phyloP scores from a whole-genome alignment of 2,888 invertebrate genomes.

The Oegoconia quadripuncta region DNA sequence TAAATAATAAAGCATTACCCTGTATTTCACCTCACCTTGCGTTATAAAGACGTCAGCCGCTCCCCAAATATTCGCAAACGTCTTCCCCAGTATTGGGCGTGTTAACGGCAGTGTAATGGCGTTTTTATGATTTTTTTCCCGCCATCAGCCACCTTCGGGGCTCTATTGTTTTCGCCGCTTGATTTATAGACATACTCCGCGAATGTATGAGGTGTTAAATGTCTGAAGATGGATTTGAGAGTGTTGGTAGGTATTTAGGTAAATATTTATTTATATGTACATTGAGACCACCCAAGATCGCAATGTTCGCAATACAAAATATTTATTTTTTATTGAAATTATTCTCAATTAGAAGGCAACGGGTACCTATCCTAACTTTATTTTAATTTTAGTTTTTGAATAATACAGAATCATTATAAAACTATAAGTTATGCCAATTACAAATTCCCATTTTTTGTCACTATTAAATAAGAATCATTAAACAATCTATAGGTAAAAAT shows the following conservation, averaged over 20 bases:
- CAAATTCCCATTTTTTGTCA: no score
- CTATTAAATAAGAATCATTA: no score
- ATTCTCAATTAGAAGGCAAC: no score
- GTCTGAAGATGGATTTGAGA: neutral
- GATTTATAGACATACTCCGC: conserved; percentile 43
- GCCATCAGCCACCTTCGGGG: conserved; percentile 29
- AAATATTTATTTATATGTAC: no score
- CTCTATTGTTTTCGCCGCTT: conserved; percentile 46
- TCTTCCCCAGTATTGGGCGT: conserved; percentile 23
- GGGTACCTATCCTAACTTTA: no score
- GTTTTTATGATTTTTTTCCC: conserved; percentile 51
- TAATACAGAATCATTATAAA: no score
- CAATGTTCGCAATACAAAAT: no score
- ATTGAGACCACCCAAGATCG: no score
- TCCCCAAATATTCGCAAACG: neutral
- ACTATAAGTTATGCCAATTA: no score
- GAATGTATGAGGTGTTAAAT: conserved; percentile 46
- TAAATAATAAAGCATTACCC: neutral
- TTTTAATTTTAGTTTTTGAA: no score
- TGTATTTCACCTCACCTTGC: neutral
- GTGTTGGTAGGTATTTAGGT: conserved; percentile 20
- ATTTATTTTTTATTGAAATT: no score
- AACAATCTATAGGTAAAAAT: no score
- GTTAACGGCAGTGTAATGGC: conserved; percentile 51
- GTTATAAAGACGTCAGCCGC: conserved; percentile 1